These are phyloP conservation scores for Synanthedon tipuliformis DNA, from an alignment of 2,888 invertebrate genomes.

Conservation along the genomic window DNA sequence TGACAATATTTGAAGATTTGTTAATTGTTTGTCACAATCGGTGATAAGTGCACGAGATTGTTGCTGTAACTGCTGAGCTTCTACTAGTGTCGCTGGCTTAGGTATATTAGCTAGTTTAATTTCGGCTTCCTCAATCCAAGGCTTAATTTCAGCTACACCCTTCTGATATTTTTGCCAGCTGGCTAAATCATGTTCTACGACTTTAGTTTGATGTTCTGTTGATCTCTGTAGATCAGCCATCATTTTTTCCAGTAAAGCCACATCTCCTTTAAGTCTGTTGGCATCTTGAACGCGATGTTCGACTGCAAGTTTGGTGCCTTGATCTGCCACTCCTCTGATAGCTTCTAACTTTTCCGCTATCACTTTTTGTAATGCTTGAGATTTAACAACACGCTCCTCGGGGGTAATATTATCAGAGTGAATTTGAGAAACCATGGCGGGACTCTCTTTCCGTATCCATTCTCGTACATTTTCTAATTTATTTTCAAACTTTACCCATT, in stretches of 20 bases:
- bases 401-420: slow-evolving; percentile 84
- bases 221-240: slow-evolving; percentile 81
- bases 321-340: slow-evolving; percentile 79
- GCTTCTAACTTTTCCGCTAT: slow-evolving; percentile 80
- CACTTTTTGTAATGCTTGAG: slow-evolving; percentile 79
- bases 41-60: slow-evolving; percentile 78
- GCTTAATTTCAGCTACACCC: slow-evolving; percentile 82
- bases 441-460: slow-evolving; percentile 85
- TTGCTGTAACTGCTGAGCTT: slow-evolving; percentile 83
- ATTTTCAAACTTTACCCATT: slow-evolving; percentile 83
- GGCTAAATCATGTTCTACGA: slow-evolving; percentile 81
- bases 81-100: slow-evolving; percentile 82
- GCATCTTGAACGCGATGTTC: slow-evolving; percentile 78
- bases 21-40: slow-evolving; percentile 82
- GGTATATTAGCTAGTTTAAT: slow-evolving; percentile 78
- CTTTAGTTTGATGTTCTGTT: slow-evolving; percentile 80
- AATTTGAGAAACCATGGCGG: slow-evolving; percentile 78
- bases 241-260: slow-evolving; percentile 79
- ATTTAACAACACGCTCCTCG: slow-evolving; percentile 83
- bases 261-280: slow-evolving; percentile 79
- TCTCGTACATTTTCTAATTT: slow-evolving; percentile 80
- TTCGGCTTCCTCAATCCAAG: slow-evolving; percentile 91
- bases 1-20: slow-evolving; percentile 79
- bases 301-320: slow-evolving; percentile 79
- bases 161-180: slow-evolving; percentile 89